These are phyloP conservation scores for Pimephales promelas DNA, from an alignment of 2,113 vertebrate species.

Conservation along the genomic window DNA sequence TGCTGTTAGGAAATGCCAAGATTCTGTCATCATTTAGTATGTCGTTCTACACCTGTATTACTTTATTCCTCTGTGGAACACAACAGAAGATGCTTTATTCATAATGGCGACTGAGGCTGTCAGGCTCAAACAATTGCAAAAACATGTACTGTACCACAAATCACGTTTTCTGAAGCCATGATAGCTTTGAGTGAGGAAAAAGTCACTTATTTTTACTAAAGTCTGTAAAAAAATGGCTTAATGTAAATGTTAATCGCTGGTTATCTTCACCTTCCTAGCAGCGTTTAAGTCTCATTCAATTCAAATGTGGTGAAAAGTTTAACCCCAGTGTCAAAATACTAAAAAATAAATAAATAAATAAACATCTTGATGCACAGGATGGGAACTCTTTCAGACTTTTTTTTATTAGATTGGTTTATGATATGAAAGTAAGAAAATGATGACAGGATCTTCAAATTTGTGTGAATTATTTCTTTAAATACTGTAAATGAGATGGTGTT, in stretches of 20 bases:
- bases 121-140: slow-evolving; percentile 4
- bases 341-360: not conserved
- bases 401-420: not conserved
- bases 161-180: not conserved
- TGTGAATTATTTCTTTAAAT: not conserved
- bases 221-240: not conserved
- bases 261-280: not conserved
- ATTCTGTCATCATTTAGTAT: slow-evolving; percentile 1
- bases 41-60: not conserved
- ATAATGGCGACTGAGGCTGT: not conserved
- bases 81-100: not conserved
- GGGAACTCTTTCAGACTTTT: not conserved
- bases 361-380: not conserved
- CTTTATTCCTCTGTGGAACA: not conserved
- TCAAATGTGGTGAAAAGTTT: not conserved
- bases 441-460: not conserved
- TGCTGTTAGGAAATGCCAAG: slow-evolving; percentile 2
- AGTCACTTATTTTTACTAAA: not conserved
- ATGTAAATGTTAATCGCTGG: not conserved
- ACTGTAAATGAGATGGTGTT: not conserved
- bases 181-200: not conserved
- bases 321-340: not conserved
- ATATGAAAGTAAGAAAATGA: not conserved
- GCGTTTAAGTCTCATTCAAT: not conserved
- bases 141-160: not conserved